phyloP scores from a whole-genome alignment of 2,113 vertebrate species.

The Phalacrocorax brasilianus region DNA sequence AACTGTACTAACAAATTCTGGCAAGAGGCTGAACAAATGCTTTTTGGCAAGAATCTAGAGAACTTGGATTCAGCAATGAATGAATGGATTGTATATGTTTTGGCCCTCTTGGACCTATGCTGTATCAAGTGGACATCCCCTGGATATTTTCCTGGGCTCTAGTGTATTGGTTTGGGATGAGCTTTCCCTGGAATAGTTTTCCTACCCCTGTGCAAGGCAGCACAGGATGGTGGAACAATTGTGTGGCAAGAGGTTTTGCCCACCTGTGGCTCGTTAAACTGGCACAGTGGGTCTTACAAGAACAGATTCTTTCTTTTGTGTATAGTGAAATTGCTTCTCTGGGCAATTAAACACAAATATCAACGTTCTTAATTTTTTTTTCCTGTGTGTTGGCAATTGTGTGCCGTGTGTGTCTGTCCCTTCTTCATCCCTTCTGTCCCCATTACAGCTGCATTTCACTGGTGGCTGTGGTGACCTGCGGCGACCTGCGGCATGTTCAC shows the following conservation, averaged over 20 bases:
- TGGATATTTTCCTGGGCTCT: neutral
- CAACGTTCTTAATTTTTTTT: rapidly evolving
- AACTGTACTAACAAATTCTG: neutral
- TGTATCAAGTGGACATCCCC: neutral
- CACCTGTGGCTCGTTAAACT: neutral
- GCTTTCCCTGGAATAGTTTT: neutral
- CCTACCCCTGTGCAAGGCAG: neutral
- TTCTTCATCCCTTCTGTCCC: neutral
- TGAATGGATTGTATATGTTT: neutral
- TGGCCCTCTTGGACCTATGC: neutral
- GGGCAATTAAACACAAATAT: neutral
- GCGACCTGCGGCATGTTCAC: neutral
- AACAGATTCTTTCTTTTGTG: neutral
- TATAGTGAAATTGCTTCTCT: neutral
- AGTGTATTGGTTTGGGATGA: rapidly evolving
- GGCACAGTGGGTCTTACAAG: neutral
- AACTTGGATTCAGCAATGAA: neutral
- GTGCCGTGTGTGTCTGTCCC: neutral
- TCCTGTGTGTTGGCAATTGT: neutral
- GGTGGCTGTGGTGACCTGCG: neutral
- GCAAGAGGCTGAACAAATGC: neutral
- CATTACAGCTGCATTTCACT: neutral
- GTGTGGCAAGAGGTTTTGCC: neutral
- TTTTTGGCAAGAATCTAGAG: neutral
- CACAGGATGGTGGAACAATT: neutral